Conservation (phyloP, 2,797 vertebrate species). For the Pipistrellus nathusii region DNA sequence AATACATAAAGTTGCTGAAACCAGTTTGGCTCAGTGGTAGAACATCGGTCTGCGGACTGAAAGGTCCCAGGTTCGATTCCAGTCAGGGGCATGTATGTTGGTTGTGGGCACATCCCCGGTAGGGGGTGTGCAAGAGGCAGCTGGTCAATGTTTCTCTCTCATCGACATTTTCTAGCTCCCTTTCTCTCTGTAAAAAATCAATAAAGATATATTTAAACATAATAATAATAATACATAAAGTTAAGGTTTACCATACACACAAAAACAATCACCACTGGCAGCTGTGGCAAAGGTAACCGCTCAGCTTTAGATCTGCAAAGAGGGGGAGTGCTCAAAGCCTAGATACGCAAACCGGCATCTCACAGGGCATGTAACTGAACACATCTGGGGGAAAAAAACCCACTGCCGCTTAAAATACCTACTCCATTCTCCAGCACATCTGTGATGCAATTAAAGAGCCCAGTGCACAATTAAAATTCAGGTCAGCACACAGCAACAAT, state of each 20-base stretch:
- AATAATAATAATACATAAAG: constrained; percentile 47
- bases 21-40: too few relatives aligned
- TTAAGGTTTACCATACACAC: constrained; percentile 66
- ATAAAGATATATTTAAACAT: too few relatives aligned
- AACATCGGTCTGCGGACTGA: too few relatives aligned
- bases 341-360: not conserved
- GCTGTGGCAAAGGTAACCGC: not conserved
- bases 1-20: constrained; percentile 59
- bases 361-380: constrained; percentile 62
- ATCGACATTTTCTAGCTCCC: too few relatives aligned
- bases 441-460: constrained; percentile 91
- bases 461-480: constrained; percentile 93
- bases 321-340: not conserved
- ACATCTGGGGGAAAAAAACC: constrained; percentile 82
- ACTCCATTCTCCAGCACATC: constrained; percentile 86
- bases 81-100: too few relatives aligned
- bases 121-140: too few relatives aligned
- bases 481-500: constrained; percentile 93
- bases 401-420: constrained; percentile 69
- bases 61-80: too few relatives aligned
- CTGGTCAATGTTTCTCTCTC: too few relatives aligned
- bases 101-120: too few relatives aligned
- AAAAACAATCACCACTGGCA: constrained; percentile 33
- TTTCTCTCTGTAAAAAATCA: too few relatives aligned
- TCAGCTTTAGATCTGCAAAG: constrained; percentile 45